phyloP scores from a whole-genome alignment of 2,888 invertebrate species.

The Scaeva pyrastri region DNA sequence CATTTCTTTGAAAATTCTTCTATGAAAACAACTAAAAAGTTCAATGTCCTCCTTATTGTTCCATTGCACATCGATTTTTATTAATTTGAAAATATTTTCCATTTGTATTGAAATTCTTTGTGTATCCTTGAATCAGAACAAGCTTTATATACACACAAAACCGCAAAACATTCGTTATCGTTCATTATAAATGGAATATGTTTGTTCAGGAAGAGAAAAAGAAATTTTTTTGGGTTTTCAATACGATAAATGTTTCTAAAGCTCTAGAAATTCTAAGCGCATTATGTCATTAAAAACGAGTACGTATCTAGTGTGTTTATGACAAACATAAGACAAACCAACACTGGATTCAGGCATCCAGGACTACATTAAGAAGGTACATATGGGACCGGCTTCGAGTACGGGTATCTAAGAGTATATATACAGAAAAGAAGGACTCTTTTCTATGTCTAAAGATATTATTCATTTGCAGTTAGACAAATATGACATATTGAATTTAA shows the following conservation, averaged over 20 bases:
- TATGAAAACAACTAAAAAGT: not conserved
- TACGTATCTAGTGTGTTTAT: slow-evolving; percentile 34
- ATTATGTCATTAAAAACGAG: slow-evolving; percentile 59
- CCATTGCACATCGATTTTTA: not conserved
- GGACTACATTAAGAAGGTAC: slow-evolving; percentile 36
- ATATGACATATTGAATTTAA: too few species aligned
- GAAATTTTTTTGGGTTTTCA: slow-evolving; percentile 29
- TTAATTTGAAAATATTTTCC: slow-evolving; percentile 13
- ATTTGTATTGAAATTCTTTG: slow-evolving; percentile 51
- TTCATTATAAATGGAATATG: slow-evolving; percentile 35
- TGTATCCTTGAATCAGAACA: slow-evolving; percentile 44
- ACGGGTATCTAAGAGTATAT: too few species aligned
- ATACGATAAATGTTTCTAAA: slow-evolving; percentile 60
- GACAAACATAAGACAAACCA: slow-evolving; percentile 46
- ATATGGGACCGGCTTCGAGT: too few species aligned
- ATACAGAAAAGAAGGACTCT: too few species aligned
- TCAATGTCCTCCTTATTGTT: slow-evolving; percentile 25
- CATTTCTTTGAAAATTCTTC: not conserved
- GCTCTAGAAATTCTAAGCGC: slow-evolving; percentile 57
- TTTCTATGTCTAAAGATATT: too few species aligned
- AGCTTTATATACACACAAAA: not conserved
- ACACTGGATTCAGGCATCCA: slow-evolving; percentile 26
- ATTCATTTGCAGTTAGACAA: slow-evolving; percentile 45
- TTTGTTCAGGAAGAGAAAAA: not conserved
- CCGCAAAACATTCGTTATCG: slow-evolving; percentile 6